Percentiles rank a stretch among this genome's conserved stretches.
Conservation (phyloP, 2,113 vertebrate species). For the Strix aluco region DNA sequence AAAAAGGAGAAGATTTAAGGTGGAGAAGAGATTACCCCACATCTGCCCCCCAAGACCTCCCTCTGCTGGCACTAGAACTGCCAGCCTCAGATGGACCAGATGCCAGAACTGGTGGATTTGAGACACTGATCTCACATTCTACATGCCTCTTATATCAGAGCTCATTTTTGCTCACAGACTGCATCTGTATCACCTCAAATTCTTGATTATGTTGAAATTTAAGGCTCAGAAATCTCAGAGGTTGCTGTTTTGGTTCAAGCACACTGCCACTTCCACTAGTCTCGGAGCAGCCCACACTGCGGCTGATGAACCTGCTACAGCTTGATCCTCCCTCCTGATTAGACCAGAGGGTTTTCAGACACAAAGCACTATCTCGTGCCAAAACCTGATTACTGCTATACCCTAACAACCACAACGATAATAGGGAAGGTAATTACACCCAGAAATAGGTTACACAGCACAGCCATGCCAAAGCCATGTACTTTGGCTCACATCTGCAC, state of each 20-base stretch:
- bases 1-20: constrained; percentile 16
- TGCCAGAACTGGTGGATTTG: neutral
- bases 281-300: neutral
- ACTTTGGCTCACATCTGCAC: neutral
- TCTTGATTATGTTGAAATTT: neutral
- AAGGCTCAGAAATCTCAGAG: neutral
- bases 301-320: neutral
- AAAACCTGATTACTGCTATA: neutral
- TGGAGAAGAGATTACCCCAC: constrained; percentile 38
- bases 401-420: neutral
- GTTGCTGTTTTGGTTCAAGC: neutral
- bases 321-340: constrained; percentile 13
- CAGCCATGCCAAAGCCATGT: neutral
- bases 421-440: neutral
- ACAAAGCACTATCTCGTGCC: neutral
- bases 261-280: rapidly evolving
- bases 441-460: neutral
- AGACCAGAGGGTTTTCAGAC: constrained; percentile 9
- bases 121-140: neutral
- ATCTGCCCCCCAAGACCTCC: constrained; percentile 18
- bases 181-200: neutral
- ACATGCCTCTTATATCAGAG: neutral
- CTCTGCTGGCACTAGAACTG: neutral
- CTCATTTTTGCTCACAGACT: neutral
- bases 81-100: neutral